phyloP scores from a whole-genome alignment of 2,888 invertebrate species.

The Incurvaria masculella region DNA sequence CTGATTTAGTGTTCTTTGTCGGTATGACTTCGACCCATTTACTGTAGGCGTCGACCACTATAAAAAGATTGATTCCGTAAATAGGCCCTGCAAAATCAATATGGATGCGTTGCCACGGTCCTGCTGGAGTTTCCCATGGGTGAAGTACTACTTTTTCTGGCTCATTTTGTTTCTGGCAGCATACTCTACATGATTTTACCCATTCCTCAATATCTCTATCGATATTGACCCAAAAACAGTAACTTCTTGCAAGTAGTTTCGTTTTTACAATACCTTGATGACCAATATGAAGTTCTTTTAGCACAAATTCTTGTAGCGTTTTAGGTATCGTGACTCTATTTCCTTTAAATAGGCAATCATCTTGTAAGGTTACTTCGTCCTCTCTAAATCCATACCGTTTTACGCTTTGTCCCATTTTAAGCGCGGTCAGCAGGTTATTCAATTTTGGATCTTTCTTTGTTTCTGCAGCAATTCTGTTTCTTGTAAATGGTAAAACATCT shows the following conservation, averaged over 20 bases:
- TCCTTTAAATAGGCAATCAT: slow-evolving; percentile 13
- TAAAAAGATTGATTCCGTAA: neutral
- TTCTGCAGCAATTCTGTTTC: slow-evolving; percentile 3
- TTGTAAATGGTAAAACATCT: slow-evolving; percentile 3
- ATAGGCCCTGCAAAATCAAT: slow-evolving; percentile 22
- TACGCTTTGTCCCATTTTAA: slow-evolving; percentile 2
- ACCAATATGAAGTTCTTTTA: slow-evolving; percentile 9
- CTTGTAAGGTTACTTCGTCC: slow-evolving; percentile 13
- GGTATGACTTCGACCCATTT: slow-evolving; percentile 18
- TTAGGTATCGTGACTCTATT: slow-evolving; percentile 7
- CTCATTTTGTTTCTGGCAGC: slow-evolving; percentile 1
- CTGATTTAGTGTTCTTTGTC: slow-evolving; percentile 13
- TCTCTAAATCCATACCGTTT: slow-evolving; percentile 4
- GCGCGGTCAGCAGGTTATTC: slow-evolving; percentile 4
- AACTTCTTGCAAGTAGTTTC: slow-evolving; percentile 16
- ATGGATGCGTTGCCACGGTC: slow-evolving; percentile 19
- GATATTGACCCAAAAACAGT: slow-evolving; percentile 14
- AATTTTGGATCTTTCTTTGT: slow-evolving; percentile 9
- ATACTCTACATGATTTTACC: slow-evolving; percentile 7
- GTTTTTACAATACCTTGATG: slow-evolving; percentile 21
- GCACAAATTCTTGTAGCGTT: neutral
- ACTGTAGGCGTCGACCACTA: slow-evolving; percentile 10
- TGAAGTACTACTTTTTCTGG: slow-evolving; percentile 10
- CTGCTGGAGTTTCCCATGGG: slow-evolving; percentile 1
- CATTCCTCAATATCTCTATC: slow-evolving; percentile 15